Conservation (phyloP, 2,113 vertebrate species). For the Oncorhynchus kisutch region DNA sequence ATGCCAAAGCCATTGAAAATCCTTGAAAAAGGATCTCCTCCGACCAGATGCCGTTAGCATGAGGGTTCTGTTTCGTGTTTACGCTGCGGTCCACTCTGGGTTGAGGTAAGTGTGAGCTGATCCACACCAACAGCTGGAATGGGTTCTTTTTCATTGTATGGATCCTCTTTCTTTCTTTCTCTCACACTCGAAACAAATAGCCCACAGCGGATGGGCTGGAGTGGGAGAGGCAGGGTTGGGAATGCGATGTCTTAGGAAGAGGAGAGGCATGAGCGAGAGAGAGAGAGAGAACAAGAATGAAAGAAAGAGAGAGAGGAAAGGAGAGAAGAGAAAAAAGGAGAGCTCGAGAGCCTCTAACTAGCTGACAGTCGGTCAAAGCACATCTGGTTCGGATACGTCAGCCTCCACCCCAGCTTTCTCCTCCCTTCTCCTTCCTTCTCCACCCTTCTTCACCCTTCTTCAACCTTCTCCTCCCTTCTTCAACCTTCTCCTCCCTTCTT, state of each 20-base stretch:
- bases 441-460: too few species aligned
- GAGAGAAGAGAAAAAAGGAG: neutral
- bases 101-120: slow-evolving; percentile 77
- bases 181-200: slow-evolving; percentile 4
- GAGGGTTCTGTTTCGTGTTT: slow-evolving; percentile 60
- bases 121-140: slow-evolving; percentile 71
- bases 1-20: slow-evolving; percentile 42
- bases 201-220: slow-evolving; percentile 1
- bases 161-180: slow-evolving; percentile 53
- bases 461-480: too few species aligned
- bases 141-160: slow-evolving; percentile 58
- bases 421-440: neutral
- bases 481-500: too few species aligned
- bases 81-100: slow-evolving; percentile 47
- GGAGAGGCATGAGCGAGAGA: neutral
- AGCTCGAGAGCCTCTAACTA: slow-evolving; percentile 55
- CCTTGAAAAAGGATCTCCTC: slow-evolving; percentile 36
- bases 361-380: slow-evolving; percentile 46
- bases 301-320: neutral
- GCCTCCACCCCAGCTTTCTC: neutral
- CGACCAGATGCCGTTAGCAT: slow-evolving; percentile 41
- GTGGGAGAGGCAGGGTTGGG: slow-evolving; percentile 10
- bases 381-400: slow-evolving; percentile 64
- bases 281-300: neutral
- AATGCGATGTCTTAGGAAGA: slow-evolving; percentile 4